Evolutionary conservation across 2,888 invertebrate species (phyloP).

Genomic region (Mongoloraphidia duomilia): DNA sequence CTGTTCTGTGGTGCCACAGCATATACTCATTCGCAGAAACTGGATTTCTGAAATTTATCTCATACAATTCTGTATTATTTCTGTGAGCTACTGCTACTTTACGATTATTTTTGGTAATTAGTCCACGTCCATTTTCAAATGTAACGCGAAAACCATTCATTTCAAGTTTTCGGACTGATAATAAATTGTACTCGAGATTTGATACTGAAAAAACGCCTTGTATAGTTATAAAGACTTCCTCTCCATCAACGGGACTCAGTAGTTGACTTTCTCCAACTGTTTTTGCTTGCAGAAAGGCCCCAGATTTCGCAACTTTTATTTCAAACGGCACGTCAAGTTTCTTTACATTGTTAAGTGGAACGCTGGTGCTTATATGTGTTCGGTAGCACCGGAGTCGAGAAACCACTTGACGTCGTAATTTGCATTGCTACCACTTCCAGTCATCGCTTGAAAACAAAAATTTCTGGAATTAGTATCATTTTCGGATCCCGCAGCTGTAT

Average conservation of each 20-base stretch:
- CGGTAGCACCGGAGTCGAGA: conserved; percentile 17
- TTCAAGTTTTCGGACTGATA: conserved; percentile 16
- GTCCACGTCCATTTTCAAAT: conserved; percentile 15
- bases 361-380: conserved; percentile 12
- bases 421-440: neutral
- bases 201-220: conserved; percentile 14
- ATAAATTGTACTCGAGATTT: conserved; percentile 12
- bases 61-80: conserved; percentile 10
- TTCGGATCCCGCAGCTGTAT: neutral
- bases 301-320: conserved; percentile 14
- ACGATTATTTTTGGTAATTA: conserved; percentile 10
- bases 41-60: conserved; percentile 6
- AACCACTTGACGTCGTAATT: conserved; percentile 9
- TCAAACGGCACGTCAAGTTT: conserved; percentile 10
- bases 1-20: conserved; percentile 12
- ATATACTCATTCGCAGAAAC: neutral
- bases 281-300: conserved; percentile 8
- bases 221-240: conserved; percentile 9
- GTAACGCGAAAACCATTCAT: conserved; percentile 13
- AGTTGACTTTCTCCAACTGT: conserved; percentile 9
- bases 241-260: conserved; percentile 6
- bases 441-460: neutral
- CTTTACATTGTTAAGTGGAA: conserved; percentile 9
- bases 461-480: neutral
- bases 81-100: conserved; percentile 8